Base-by-base conservation (phyloP, 1,140 invertebrate genomes). In the Protaetia brevitarsis region DNA sequence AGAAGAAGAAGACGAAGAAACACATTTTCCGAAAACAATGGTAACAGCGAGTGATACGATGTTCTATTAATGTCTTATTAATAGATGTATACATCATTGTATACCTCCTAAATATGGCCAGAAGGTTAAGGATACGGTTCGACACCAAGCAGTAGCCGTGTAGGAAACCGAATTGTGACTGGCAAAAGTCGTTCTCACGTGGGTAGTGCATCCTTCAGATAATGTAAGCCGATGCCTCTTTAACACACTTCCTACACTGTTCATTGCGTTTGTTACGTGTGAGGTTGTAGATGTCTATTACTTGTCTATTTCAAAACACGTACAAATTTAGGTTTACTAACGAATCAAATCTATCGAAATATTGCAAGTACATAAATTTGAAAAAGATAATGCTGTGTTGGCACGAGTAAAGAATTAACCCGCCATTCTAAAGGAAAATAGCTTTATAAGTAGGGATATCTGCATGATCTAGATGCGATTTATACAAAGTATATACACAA, bases 111-210 rank as follows among this genome's bases (percentile, higher is more conserved):
- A 66, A 69, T 69, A 69, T 63, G 60, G 68, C 61, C 28, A 37
- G 56, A 69, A 69, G 68, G 68, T 69, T 66, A 66, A 69, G 68
- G 68, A 69, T 69, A 69, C 26, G 31, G 61, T 30, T 19, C 21
- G 65, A 64, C 36, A 56, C n/a, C n/a, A n/a, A 68, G 45, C 30
- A 19, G 67, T 63, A 63, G 64, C 62, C 58, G 67, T 62, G 63
- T 37, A 37, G 34, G 34, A 37, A 67, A 68, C 59, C 62, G 63
- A 68, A 68, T 65, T 65, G 59, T 68, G 65, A 62, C 65, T 64
- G 65, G 63, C 64, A 64, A 68, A 68, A 68, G 67, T 68, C 28
- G 59, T 62, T 37, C 34, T 11, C n/a, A 59, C 41, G 67, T 68
- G 58, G 67, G 67, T 36, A 62, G 67, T 57, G 60, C 63, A 68